Evolutionary conservation across 2,888 invertebrate species (phyloP), one percentile per base, ranked within the genome.

Genomic region (Pseudococcus viburni): DNA sequence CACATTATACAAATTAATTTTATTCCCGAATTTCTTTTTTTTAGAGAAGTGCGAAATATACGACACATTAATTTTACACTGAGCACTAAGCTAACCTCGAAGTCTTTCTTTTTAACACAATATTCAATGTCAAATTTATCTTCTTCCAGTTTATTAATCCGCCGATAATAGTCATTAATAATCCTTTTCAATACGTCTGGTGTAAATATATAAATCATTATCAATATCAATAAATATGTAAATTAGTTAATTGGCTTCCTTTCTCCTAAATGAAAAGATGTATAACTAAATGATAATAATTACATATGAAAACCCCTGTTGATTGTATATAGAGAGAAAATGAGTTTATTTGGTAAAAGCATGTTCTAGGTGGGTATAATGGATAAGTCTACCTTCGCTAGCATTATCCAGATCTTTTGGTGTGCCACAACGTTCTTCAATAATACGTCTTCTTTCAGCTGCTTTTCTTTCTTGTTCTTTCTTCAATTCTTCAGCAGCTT

Each of bases 391-490:
- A 98, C 98, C 98, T 96, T 98, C 97, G 93, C 96, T 97, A 91
- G 96, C 96, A 92, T 97, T 96, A 90, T 97, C 97, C 92, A 97
- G 93, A 92, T 96, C 95, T 93, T 98, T 97, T 90, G 97, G 94
- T 92, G 96, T 96, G 92, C 98, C 98, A 92, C 97, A 97, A 92
- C 98, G 95, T 93, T 98, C 96, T 92, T 97, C 97, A 92, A 98
- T 98, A 94, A 98, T 97, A 92, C 97, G 96, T 94, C 98, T 97
- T 93, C 98, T 96, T 93, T 99, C 99, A 90, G 98, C 97, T 89
- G 98, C 98, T 94, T 99, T 99, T 92, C 97, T 96, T 93, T 99
- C 98, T 93, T 99, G 99, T 94, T 99, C 99, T 93, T 98, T 98
- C 94, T 99, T 99, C 94, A 99, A 93, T 93, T 99, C 99, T 93